Percentiles rank a stretch among this genome's conserved stretches.
These are phyloP conservation scores for Corythornis madagascariensis DNA, from an alignment of 2,113 vertebrate genomes.

Conservation along the genomic window DNA sequence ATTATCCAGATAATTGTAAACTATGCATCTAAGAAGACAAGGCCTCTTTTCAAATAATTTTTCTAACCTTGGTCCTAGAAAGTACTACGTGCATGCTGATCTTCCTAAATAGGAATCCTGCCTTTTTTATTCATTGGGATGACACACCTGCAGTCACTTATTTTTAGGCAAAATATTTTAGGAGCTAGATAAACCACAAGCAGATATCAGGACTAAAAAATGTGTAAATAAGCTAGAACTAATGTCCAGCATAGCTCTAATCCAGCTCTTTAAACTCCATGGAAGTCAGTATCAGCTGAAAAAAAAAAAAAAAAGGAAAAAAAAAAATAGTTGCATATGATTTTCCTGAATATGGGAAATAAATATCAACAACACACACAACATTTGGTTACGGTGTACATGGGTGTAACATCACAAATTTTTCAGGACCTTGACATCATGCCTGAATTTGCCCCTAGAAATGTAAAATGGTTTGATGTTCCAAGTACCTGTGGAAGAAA, in stretches of 20 bases:
- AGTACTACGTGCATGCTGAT: neutral
- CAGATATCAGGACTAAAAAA: neutral
- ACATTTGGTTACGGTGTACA: neutral
- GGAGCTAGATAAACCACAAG: neutral
- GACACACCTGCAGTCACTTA: neutral
- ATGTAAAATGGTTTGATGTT: neutral
- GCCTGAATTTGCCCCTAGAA: neutral
- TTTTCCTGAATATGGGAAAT: neutral
- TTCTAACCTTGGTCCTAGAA: neutral
- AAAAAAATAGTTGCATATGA: neutral
- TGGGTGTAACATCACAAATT: neutral
- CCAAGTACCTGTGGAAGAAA: conserved; percentile 45
- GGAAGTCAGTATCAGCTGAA: neutral
- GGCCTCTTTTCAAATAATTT: neutral
- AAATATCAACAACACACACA: neutral
- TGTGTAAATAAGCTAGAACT: fast-evolving
- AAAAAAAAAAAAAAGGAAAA: neutral
- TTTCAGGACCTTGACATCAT: neutral
- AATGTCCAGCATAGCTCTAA: neutral
- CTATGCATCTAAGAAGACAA: neutral
- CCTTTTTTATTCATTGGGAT: neutral
- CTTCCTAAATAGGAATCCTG: neutral
- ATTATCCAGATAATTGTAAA: neutral
- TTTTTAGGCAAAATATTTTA: neutral
- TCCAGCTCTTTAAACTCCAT: neutral